A percentile compares a stretch with the other conserved stretches of the same genome.
phyloP scores from a whole-genome alignment of 2,888 invertebrate species.

The Hyppa rectilinea region DNA sequence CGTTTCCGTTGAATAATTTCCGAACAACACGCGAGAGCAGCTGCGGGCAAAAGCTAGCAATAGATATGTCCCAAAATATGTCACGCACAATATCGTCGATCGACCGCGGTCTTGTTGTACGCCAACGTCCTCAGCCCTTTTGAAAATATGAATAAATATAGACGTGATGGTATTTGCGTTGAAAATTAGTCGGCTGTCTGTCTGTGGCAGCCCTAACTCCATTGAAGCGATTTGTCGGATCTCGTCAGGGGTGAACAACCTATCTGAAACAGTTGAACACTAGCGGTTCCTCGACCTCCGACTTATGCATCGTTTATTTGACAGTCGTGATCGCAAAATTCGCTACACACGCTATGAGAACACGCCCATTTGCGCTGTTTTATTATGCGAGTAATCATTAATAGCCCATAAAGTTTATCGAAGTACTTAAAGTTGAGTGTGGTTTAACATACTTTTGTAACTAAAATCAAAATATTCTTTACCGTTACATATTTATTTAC shows the following conservation, averaged over 20 bases:
- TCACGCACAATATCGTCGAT: not conserved
- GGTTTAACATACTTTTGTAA: too few species aligned
- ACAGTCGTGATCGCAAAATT: constrained; percentile 70
- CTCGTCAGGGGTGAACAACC: constrained; percentile 74
- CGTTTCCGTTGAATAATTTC: not conserved
- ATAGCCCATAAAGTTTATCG: constrained; percentile 4
- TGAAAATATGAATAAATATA: not conserved
- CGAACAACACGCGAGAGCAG: not conserved
- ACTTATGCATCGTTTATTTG: constrained; percentile 70
- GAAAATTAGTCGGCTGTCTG: not conserved
- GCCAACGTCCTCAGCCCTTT: too few species aligned
- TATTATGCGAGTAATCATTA: constrained; percentile 21
- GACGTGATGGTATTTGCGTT: too few species aligned
- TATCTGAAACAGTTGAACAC: constrained; percentile 60
- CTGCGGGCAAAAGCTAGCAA: not conserved
- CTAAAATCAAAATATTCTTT: too few species aligned
- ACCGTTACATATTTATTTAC: too few species aligned
- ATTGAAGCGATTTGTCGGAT: constrained; percentile 64
- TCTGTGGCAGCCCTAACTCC: constrained; percentile 36
- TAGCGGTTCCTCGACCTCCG: constrained; percentile 78
- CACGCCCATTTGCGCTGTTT: constrained; percentile 30
- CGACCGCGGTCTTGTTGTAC: not conserved
- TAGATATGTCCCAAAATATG: not conserved
- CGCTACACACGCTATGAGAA: constrained; percentile 50
- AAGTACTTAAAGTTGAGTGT: not conserved